Conservation (phyloP, 2,888 invertebrate species). For the Dryadula phaetusa region DNA sequence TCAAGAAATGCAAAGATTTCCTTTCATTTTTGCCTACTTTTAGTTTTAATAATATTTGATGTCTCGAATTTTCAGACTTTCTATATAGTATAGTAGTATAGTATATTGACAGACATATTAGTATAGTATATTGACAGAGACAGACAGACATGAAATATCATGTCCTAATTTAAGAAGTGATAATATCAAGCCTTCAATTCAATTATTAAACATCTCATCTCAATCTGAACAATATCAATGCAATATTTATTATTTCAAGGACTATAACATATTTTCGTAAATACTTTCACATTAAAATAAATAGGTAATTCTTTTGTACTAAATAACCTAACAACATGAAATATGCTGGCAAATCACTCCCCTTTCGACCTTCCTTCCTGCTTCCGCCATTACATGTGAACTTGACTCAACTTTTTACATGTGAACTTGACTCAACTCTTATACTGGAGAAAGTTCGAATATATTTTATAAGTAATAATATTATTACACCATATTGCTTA, state of each 20-base stretch:
- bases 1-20: conserved; percentile 15
- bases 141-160: no score
- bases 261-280: not conserved
- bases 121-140: no score
- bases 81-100: no score
- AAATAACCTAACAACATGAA: not conserved
- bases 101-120: no score
- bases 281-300: not conserved
- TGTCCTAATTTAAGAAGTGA: not conserved
- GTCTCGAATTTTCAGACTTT: no score
- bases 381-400: not conserved
- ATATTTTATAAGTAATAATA: not conserved
- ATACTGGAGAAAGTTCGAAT: not conserved
- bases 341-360: not conserved
- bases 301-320: no score
- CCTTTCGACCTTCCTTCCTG: not conserved
- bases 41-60: not conserved
- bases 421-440: not conserved
- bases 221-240: no score
- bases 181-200: conserved; percentile 8
- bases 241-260: no score
- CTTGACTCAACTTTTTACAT: not conserved
- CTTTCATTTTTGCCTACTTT: not conserved
- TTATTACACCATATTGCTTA: no score
- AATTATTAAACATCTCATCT: conserved; percentile 1